Evolutionary conservation across 1,140 invertebrate genomes (phyloP).

Genomic region (Nilaparvata lugens): DNA sequence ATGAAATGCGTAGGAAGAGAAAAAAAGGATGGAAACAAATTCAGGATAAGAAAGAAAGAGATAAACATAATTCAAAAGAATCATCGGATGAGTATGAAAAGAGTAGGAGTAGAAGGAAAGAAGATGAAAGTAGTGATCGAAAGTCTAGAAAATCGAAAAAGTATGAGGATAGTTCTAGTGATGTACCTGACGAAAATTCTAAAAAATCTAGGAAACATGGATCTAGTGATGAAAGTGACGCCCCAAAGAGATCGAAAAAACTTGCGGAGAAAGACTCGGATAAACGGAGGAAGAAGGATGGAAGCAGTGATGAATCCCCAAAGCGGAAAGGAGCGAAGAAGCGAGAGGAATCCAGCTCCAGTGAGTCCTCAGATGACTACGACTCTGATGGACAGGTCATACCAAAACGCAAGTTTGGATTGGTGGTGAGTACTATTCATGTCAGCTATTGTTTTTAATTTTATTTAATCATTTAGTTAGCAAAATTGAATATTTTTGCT

Average conservation of each 20-base stretch:
- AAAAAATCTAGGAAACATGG: too few species aligned
- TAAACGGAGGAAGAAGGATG: constrained; percentile 14
- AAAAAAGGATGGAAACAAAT: neutral
- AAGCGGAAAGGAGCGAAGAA: neutral
- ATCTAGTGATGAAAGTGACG: neutral
- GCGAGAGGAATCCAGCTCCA: constrained; percentile 3
- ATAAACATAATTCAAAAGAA: neutral
- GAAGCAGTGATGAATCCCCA: constrained; percentile 11
- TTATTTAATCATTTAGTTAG: neutral
- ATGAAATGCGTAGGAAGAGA: neutral
- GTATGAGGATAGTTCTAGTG: too few species aligned
- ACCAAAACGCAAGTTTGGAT: constrained; percentile 15
- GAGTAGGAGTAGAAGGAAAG: too few species aligned
- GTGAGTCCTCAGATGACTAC: neutral
- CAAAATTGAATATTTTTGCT: too few species aligned
- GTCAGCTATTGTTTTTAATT: neutral
- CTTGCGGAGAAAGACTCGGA: neutral
- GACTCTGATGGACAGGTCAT: neutral
- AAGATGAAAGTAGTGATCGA: too few species aligned
- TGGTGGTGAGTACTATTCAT: constrained; percentile 16
- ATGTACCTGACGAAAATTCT: too few species aligned
- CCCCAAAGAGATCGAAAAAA: neutral
- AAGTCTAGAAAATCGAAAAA: too few species aligned
- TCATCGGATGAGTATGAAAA: too few species aligned
- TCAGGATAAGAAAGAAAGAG: neutral